Base-by-base conservation (phyloP, 2,113 vertebrate species). In the Nothocercus julius region DNA sequence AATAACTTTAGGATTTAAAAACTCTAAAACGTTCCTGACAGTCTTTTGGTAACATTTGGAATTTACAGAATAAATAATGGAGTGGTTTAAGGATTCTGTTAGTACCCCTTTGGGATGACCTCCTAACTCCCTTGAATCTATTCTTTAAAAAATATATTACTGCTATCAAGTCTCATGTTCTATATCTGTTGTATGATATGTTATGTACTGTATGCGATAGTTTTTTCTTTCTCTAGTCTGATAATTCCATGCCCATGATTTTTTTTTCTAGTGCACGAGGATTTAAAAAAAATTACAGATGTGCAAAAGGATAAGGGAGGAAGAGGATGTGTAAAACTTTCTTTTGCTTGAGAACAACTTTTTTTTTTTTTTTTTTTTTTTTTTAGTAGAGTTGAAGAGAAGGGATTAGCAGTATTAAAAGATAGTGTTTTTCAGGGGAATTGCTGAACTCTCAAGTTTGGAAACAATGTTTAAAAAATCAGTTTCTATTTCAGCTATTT, bases 1-100 rank as follows among this genome's bases (percentile, higher is more conserved):
- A 95, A 90, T 70, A 94, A 64, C 42, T 82, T 82, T 15, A 82
- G 61, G 69, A 61, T 90, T 94, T 92, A 92, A 90, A 64, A 94
- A 92, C 91, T 92, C 51, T 49, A 53, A 92, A 94, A 85, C 73
- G 53, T 85, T 95, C 82, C 67, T 77, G 85, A 74, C 76, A 82
- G 83, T 84, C 64, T 34, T 91, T 84, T 56, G 42, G 64, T 87
- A 93, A 85, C 44, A 45, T 49, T 89, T 84, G 83, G 62, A 87
- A 89, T 87, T 38, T 83, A 47, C 36, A 63, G 54, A 74, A 87
- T 70, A 85, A 87, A 77, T 92, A 87, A 63, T 45, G 30, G 27
- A 54, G n/a, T 66, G 45, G 36, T 80, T 38, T 74, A 74, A 89
- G 92, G 79, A 70, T 83, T 92, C 42, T 87, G 75, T 34, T 63